These are phyloP conservation scores for Atethmia centrago DNA, from an alignment of 2,888 invertebrate species.

Conservation along the genomic window DNA sequence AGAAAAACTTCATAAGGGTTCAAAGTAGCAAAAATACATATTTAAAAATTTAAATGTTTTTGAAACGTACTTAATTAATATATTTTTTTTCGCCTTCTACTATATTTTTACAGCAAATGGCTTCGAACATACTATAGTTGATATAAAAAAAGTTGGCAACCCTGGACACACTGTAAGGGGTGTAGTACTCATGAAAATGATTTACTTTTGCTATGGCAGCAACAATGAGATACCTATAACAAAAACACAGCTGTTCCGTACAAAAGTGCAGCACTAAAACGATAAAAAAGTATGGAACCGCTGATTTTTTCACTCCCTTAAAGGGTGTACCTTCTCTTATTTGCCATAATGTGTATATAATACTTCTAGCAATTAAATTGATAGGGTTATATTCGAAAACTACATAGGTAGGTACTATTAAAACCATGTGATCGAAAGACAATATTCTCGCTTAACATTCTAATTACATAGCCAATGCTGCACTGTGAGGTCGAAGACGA, in stretches of 20 bases:
- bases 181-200: neutral
- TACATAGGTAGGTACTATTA: neutral
- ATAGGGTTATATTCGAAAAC: no score
- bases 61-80: no score
- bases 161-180: neutral
- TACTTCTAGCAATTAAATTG: neutral
- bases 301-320: neutral
- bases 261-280: neutral
- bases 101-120: no score
- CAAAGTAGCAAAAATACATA: no score
- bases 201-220: neutral
- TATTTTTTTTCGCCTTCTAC: no score
- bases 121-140: no score
- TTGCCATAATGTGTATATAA: neutral
- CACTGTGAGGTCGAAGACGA: slow-evolving; percentile 23
- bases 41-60: no score
- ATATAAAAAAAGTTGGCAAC: no score
- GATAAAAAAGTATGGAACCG: neutral
- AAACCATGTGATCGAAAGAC: neutral
- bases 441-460: neutral
- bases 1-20: no score
- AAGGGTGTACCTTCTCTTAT: neutral
- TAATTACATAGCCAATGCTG: slow-evolving; percentile 1
- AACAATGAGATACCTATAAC: neutral
- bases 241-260: neutral